phyloP scores from a whole-genome alignment of 2,113 vertebrate genomes.

The Malaclemys terrapin region DNA sequence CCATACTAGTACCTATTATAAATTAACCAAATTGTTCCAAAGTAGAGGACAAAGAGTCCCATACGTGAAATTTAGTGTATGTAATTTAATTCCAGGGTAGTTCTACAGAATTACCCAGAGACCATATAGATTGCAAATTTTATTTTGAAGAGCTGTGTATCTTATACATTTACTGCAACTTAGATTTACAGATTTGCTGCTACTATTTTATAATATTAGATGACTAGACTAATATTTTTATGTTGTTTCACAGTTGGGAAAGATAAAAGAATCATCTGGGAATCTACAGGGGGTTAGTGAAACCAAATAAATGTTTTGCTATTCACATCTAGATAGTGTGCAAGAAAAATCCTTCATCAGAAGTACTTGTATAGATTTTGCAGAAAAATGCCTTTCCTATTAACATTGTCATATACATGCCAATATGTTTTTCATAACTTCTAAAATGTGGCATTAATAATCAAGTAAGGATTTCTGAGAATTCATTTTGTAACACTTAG shows the following conservation, averaged over 20 bases:
- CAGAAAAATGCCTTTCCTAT: constrained; percentile 27
- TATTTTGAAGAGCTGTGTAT: not conserved
- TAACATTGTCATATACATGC: not conserved
- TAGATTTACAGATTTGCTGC: constrained; percentile 46
- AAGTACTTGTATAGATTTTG: constrained; percentile 27
- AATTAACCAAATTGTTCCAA: not conserved
- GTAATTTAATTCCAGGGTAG: not conserved
- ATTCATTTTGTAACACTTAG: not conserved
- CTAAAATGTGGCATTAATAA: constrained; percentile 1
- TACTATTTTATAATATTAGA: constrained; percentile 28
- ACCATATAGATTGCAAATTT: accelerated
- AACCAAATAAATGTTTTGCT: constrained; percentile 61
- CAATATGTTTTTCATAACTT: not conserved
- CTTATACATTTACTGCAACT: constrained; percentile 19
- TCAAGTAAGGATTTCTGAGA: constrained; percentile 24
- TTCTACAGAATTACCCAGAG: constrained; percentile 2
- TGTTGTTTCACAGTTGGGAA: constrained; percentile 34
- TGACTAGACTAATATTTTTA: constrained; percentile 40
- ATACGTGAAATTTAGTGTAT: not conserved
- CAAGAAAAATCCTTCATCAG: constrained; percentile 35
- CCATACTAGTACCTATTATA: not conserved
- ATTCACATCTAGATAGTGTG: not conserved
- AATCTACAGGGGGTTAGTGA: constrained; percentile 44
- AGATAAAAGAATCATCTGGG: constrained; percentile 54
- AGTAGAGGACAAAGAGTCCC: not conserved